phyloP scores from a whole-genome alignment of 1,140 invertebrate species.

The Drosophila malerkotliana region DNA sequence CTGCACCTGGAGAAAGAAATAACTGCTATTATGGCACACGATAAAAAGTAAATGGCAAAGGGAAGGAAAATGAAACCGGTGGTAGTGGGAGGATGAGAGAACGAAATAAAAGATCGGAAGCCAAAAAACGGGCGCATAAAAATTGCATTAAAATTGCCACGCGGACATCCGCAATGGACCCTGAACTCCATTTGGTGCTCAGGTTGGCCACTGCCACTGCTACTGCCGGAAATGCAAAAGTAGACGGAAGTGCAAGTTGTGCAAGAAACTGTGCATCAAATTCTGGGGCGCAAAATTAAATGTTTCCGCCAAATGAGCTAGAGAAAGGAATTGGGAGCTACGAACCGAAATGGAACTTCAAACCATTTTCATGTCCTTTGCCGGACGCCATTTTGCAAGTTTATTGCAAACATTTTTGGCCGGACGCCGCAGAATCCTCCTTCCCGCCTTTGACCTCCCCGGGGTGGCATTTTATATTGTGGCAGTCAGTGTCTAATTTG shows the following conservation, averaged over 20 bases:
- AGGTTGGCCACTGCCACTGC: slow-evolving; percentile 35
- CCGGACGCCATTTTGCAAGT: slow-evolving; percentile 69
- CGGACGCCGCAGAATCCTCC: slow-evolving; percentile 3
- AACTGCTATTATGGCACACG: slow-evolving; percentile 51
- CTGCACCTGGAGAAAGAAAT: slow-evolving; percentile 27
- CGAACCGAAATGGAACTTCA: slow-evolving; percentile 21
- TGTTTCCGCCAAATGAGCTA: slow-evolving; percentile 47
- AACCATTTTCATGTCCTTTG: slow-evolving; percentile 68
- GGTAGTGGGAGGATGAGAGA: slow-evolving; percentile 3
- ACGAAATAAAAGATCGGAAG: slow-evolving; percentile 67
- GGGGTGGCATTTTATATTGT: not conserved
- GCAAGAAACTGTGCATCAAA: slow-evolving; percentile 58
- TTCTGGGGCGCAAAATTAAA: slow-evolving; percentile 66
- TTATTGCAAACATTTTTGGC: slow-evolving; percentile 68
- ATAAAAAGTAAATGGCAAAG: slow-evolving; percentile 45
- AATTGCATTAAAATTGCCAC: slow-evolving; percentile 78
- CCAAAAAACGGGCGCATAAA: slow-evolving; percentile 73
- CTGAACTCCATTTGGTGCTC: slow-evolving; percentile 29
- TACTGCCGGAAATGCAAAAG: slow-evolving; percentile 70
- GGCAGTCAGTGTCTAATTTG: slow-evolving; percentile 55
- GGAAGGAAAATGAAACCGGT: not conserved
- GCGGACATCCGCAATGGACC: slow-evolving; percentile 73
- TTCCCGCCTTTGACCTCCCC: not conserved
- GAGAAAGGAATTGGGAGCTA: slow-evolving; percentile 13
- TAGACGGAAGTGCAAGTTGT: slow-evolving; percentile 76